Percentiles rank a stretch among this genome's conserved stretches.
phyloP scores from a whole-genome alignment of 2,797 vertebrate genomes.

The Pseudochirops cupreus region DNA sequence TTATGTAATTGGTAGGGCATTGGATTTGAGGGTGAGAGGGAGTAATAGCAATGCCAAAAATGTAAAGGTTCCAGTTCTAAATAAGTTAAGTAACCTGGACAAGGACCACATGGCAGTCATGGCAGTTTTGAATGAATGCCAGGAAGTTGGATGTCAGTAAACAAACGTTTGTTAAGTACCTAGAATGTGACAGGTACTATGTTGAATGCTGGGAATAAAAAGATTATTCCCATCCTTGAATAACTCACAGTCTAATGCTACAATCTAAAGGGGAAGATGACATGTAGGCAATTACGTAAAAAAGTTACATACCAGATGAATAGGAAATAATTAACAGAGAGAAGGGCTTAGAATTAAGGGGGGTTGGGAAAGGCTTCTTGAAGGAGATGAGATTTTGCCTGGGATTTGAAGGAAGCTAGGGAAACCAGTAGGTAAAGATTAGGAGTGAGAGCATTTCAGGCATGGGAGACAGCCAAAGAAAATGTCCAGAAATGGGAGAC shows the following conservation, averaged over 20 bases:
- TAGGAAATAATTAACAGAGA: background rate
- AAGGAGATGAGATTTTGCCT: background rate
- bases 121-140: background rate
- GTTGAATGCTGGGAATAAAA: background rate
- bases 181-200: background rate
- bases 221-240: background rate
- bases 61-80: background rate
- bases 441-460: background rate
- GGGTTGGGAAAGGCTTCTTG: fast-evolving
- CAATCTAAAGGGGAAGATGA: background rate
- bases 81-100: background rate
- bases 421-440: background rate
- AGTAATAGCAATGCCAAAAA: background rate
- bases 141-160: background rate
- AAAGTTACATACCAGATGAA: background rate
- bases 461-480: background rate
- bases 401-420: background rate
- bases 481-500: background rate
- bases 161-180: background rate
- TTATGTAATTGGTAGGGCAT: background rate
- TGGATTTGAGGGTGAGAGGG: background rate
- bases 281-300: background rate
- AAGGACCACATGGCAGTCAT: background rate
- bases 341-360: background rate
- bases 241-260: background rate